Percentiles rank a stretch among this genome's conserved stretches.
Conservation (phyloP, 2,888 invertebrate species). For the Pyrrhia umbra region DNA sequence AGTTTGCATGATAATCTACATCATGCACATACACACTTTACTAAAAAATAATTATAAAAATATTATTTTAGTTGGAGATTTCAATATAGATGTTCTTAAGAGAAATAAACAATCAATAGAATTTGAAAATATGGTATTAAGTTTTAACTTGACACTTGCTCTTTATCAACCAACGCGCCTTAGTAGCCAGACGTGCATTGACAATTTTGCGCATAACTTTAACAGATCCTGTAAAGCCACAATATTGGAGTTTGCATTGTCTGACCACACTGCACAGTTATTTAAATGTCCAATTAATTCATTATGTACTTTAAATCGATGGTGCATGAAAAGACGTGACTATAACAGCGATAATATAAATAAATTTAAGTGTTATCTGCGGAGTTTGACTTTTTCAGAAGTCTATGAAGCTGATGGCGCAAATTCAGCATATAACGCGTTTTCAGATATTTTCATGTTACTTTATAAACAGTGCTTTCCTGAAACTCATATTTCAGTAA, state of each 20-base stretch:
- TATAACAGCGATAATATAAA: not conserved
- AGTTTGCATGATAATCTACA: too few relatives aligned
- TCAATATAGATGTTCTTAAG: slow-evolving; percentile 1
- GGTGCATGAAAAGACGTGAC: not conserved
- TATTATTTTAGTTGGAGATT: not conserved
- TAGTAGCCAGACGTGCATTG: not conserved
- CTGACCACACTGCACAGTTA: not conserved
- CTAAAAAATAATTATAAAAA: not conserved
- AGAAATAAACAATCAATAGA: not conserved
- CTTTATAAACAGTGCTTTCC: not conserved
- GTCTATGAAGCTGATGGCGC: not conserved
- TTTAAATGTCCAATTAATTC: not conserved
- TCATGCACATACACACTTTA: not conserved
- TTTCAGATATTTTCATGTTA: not conserved
- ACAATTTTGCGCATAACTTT: slow-evolving; percentile 3
- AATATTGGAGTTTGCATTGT: not conserved
- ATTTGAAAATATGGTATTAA: slow-evolving; percentile 4
- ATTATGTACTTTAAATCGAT: not conserved
- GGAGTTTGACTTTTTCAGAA: not conserved
- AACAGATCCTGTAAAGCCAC: not conserved
- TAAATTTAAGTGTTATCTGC: not conserved
- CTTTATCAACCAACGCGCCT: not conserved
- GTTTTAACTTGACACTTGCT: not conserved
- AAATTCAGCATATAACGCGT: not conserved
- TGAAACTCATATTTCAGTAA: not conserved